Evolutionary conservation across 2,888 invertebrate genomes (phyloP).

Genomic region (Pammene fasciana): DNA sequence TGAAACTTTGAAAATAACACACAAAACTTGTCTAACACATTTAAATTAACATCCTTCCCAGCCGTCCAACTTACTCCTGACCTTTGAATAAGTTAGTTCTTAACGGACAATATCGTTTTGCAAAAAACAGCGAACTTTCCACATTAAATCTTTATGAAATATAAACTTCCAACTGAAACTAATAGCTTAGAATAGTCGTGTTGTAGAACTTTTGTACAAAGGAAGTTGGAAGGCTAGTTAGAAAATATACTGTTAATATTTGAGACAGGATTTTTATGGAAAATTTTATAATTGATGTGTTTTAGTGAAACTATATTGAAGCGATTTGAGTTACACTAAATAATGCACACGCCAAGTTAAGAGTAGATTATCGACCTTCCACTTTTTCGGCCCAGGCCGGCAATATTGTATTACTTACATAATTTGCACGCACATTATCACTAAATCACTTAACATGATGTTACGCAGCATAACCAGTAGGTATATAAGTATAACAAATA

Average conservation of each 20-base stretch:
- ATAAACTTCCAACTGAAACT: constrained; percentile 19
- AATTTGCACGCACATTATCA: too few relatives aligned
- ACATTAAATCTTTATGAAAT: constrained; percentile 22
- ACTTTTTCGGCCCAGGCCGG: too few relatives aligned
- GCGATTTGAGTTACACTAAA: too few relatives aligned
- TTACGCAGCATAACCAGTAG: too few relatives aligned
- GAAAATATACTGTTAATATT: background rate
- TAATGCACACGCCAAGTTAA: too few relatives aligned
- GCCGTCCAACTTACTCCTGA: background rate
- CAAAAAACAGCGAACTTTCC: constrained; percentile 4
- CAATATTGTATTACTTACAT: too few relatives aligned
- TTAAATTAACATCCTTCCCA: background rate
- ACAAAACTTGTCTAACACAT: background rate
- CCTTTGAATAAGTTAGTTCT: background rate
- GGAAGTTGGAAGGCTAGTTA: constrained; percentile 8
- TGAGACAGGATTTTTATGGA: background rate
- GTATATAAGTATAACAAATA: too few relatives aligned
- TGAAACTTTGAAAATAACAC: too few relatives aligned
- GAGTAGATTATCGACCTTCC: too few relatives aligned
- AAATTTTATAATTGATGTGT: constrained; percentile 7
- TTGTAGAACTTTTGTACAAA: constrained; percentile 9
- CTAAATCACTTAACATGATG: too few relatives aligned
- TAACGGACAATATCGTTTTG: constrained; percentile 9
- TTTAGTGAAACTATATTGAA: too few relatives aligned
- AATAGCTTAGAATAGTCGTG: constrained; percentile 11